phyloP scores from a whole-genome alignment of 1,140 invertebrate species.

The Drosophila baimaii region DNA sequence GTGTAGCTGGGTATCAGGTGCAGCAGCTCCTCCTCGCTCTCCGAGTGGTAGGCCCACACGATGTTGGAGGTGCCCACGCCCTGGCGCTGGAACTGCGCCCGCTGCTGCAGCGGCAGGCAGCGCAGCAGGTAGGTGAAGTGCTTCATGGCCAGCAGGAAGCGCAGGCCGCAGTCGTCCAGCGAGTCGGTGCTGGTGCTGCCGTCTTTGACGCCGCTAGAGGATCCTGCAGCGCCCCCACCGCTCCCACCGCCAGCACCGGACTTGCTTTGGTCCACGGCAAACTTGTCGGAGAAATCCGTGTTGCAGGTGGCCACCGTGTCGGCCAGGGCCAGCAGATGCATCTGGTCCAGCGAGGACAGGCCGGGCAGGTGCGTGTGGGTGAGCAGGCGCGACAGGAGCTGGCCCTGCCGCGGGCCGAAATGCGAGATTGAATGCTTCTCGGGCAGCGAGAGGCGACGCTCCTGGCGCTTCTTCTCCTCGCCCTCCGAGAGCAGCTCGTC shows the following conservation, averaged over 20 bases:
- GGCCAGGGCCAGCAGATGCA: slow-evolving; percentile 98
- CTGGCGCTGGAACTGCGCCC: slow-evolving; percentile 93
- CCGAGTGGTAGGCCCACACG: slow-evolving; percentile 99
- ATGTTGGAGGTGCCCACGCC: slow-evolving; percentile 97
- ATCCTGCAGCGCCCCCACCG: neutral
- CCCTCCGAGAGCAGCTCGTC: slow-evolving; percentile 91
- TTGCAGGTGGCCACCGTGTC: slow-evolving; percentile 98
- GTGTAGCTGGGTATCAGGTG: slow-evolving; percentile 94
- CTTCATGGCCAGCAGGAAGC: slow-evolving; percentile 98
- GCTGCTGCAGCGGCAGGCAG: slow-evolving; percentile 95
- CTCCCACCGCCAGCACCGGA: slow-evolving; percentile 84
- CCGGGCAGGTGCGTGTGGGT: slow-evolving; percentile 98
- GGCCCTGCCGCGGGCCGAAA: slow-evolving; percentile 92
- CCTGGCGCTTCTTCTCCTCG: slow-evolving; percentile 86
- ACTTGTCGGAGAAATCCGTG: slow-evolving; percentile 93
- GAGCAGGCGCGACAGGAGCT: slow-evolving; percentile 92
- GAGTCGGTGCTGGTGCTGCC: slow-evolving; percentile 90
- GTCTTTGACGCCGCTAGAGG: slow-evolving; percentile 88
- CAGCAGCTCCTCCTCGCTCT: slow-evolving; percentile 97
- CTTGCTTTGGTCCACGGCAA: slow-evolving; percentile 91
- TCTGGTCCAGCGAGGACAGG: slow-evolving; percentile 98
- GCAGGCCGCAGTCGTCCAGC: slow-evolving; percentile 97
- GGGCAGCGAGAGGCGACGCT: slow-evolving; percentile 88
- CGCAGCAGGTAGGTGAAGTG: slow-evolving; percentile 97
- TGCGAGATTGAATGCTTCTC: slow-evolving; percentile 91